Percentiles rank a stretch among this genome's conserved stretches.
Conservation (phyloP, 2,113 vertebrate genomes). For the Tragelaphus imberbis region DNA sequence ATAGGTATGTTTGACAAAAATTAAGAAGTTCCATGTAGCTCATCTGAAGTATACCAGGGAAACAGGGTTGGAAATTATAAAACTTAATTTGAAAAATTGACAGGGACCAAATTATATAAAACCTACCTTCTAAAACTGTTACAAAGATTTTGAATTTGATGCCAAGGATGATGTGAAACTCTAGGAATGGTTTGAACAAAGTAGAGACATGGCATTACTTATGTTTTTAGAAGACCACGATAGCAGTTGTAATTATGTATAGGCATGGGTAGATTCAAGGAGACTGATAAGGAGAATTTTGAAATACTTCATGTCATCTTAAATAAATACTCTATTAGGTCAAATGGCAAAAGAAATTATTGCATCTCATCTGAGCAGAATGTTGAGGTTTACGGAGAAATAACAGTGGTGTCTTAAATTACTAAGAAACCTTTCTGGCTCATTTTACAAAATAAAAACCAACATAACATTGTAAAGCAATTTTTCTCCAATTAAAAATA, state of each 20-base stretch:
- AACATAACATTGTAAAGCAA: neutral
- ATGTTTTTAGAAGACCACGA: neutral
- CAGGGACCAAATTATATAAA: neutral
- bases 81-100: neutral
- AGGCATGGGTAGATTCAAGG: neutral
- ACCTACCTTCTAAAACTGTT: neutral
- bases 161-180: neutral
- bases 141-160: neutral
- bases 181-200: neutral
- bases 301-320: neutral
- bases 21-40: neutral
- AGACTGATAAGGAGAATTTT: neutral
- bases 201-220: neutral
- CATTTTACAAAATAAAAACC: neutral
- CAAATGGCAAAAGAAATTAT: constrained; percentile 13
- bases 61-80: neutral
- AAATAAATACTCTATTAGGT: constrained; percentile 47
- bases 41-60: neutral
- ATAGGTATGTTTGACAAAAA: neutral
- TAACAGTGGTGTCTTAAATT: neutral
- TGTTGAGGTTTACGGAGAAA: neutral
- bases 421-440: neutral
- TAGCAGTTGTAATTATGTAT: neutral
- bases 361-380: too few species aligned
- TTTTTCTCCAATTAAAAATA: neutral